These are phyloP conservation scores for Caenorhabditis sp. DNA, from an alignment of 2,888 invertebrate species.

Conservation along the genomic window DNA sequence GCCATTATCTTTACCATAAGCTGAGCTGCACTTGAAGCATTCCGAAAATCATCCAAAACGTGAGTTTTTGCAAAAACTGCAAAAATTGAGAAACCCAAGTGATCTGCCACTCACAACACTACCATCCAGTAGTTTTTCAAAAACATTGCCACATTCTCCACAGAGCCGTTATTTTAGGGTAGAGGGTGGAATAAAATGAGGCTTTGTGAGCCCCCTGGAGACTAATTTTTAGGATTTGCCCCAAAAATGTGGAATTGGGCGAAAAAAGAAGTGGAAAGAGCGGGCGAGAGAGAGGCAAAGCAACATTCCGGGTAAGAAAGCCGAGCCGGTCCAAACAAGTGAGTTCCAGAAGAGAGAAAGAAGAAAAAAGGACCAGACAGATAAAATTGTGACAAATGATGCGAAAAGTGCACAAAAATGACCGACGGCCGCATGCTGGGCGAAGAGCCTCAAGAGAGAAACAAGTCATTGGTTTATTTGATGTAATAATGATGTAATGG, in stretches of 20 bases:
- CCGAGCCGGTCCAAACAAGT: not conserved
- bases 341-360: slow-evolving; percentile 1
- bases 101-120: not conserved
- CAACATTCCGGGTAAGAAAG: slow-evolving; percentile 49
- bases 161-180: slow-evolving; percentile 53
- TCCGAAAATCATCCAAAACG: not conserved
- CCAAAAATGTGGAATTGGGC: slow-evolving; percentile 55
- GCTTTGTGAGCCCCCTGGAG: slow-evolving; percentile 58
- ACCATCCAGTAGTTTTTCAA: not conserved
- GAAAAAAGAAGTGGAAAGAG: slow-evolving; percentile 32
- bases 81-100: not conserved
- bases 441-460: not conserved
- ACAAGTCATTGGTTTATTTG: not conserved
- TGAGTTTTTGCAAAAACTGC: not conserved
- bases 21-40: not conserved
- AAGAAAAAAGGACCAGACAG: slow-evolving; percentile 27
- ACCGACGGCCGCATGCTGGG: not conserved
- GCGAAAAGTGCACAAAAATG: slow-evolving; percentile 35
- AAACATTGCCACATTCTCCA: slow-evolving; percentile 37
- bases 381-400: slow-evolving; percentile 50
- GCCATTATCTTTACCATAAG: too few relatives aligned
- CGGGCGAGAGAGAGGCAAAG: slow-evolving; percentile 26
- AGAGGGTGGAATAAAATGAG: slow-evolving; percentile 59
- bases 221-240: slow-evolving; percentile 62
- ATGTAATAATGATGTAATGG: not conserved